phyloP scores from a whole-genome alignment of 2,888 invertebrate species.

The Sarcophaga carnaria region DNA sequence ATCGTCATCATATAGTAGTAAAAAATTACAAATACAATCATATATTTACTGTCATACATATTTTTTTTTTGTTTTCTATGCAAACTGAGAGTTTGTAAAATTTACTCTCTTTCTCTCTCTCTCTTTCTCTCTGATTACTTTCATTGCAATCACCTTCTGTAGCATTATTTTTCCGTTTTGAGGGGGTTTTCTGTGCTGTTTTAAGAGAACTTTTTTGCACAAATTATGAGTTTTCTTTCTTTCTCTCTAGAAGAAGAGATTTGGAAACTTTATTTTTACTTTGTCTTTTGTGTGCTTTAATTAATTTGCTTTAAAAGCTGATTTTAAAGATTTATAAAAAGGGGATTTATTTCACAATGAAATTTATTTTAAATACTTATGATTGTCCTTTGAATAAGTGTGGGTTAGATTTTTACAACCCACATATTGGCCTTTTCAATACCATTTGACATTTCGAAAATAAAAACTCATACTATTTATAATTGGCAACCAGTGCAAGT shows the following conservation, averaged over 20 bases:
- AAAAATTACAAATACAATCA: not conserved
- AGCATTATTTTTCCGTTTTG: too few species aligned
- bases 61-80: not conserved
- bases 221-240: too few species aligned
- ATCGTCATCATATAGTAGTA: not conserved
- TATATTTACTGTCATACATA: not conserved
- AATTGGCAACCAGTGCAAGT: not conserved
- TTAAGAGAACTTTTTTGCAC: not conserved
- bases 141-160: too few species aligned
- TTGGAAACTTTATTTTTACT: too few species aligned
- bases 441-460: constrained; percentile 51
- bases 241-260: too few species aligned
- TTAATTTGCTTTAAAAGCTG: too few species aligned
- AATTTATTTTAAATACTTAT: too few species aligned
- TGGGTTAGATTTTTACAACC: constrained; percentile 42
- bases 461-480: not conserved
- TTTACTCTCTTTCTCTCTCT: not conserved
- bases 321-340: too few species aligned
- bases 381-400: not conserved
- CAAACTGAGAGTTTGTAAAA: not conserved
- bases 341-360: too few species aligned
- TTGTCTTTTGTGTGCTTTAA: too few species aligned
- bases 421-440: constrained; percentile 61
- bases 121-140: not conserved
- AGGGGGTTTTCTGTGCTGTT: too few species aligned